A percentile compares a stretch with the other conserved stretches of the same genome.
Evolutionary conservation across 2,888 invertebrate genomes (phyloP).

Genomic region (Epirrhoe tristata): DNA sequence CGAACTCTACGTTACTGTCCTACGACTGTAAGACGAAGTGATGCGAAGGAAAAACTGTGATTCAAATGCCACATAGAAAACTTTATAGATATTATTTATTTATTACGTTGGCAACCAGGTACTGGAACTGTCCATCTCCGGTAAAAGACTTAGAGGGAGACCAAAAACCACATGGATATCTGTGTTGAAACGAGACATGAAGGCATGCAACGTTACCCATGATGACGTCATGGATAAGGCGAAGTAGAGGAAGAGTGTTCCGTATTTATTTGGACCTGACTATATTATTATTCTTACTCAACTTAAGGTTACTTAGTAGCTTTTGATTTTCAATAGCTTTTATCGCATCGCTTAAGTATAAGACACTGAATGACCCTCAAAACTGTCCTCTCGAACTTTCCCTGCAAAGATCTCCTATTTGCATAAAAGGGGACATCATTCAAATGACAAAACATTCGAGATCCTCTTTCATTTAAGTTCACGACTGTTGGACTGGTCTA

Average conservation of each 20-base stretch:
- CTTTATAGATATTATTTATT: too few species aligned
- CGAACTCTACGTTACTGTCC: constrained; percentile 31
- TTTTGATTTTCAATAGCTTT: background rate
- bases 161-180: too few species aligned
- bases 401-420: constrained; percentile 68
- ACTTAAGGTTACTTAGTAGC: background rate
- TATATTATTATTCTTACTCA: too few species aligned
- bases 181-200: too few species aligned
- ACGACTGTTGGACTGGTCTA: constrained; percentile 75
- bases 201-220: too few species aligned
- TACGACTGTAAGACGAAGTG: constrained; percentile 3
- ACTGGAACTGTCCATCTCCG: too few species aligned
- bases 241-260: too few species aligned
- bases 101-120: too few species aligned
- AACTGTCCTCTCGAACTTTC: constrained; percentile 66
- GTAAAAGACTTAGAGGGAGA: too few species aligned
- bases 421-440: constrained; percentile 79
- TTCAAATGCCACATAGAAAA: background rate
- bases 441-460: constrained; percentile 77
- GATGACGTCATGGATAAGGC: too few species aligned
- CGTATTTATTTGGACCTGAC: too few species aligned
- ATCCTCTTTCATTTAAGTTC: constrained; percentile 80
- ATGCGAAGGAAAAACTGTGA: background rate
- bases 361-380: constrained; percentile 53
- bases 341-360: constrained; percentile 23